phyloP scores from a whole-genome alignment of 2,888 invertebrate species.

The Invenusta paracnida region DNA sequence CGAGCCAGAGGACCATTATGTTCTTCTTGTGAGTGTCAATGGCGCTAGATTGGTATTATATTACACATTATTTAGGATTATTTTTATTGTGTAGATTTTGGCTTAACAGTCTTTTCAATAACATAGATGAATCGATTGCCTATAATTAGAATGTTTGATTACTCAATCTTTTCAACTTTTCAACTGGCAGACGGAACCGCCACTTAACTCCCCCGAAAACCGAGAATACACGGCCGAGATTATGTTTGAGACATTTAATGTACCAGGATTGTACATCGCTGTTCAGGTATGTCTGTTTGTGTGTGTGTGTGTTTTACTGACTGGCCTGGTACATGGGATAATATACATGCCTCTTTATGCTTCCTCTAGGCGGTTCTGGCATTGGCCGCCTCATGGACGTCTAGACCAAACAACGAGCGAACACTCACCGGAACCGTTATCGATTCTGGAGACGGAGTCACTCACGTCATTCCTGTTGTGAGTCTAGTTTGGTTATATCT shows the following conservation, averaged over 20 bases:
- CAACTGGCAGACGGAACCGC: constrained; percentile 95
- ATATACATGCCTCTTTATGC: too few relatives aligned
- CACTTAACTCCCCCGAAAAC: constrained; percentile 97
- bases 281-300: constrained; percentile 71
- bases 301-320: too few relatives aligned
- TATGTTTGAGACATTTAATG: constrained; percentile 99
- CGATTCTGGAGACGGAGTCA: constrained; percentile 98
- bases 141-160: constrained; percentile 68
- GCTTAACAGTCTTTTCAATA: background rate
- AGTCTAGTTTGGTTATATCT: too few relatives aligned
- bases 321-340: too few relatives aligned
- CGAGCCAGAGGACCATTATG: constrained; percentile 98
- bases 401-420: constrained; percentile 78
- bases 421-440: constrained; percentile 95
- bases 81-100: background rate
- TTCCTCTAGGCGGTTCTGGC: constrained; percentile 77
- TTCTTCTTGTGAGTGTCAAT: constrained; percentile 68
- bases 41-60: too few relatives aligned
- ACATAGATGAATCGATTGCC: constrained; percentile 68
- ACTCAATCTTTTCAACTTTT: too few relatives aligned
- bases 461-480: constrained; percentile 91
- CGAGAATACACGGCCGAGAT: constrained; percentile 77
- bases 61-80: background rate
- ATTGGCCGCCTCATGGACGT: constrained; percentile 94
- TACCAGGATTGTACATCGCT: constrained; percentile 96